phyloP scores from a whole-genome alignment of 2,888 invertebrate species.

The Mellilla xanthometata region DNA sequence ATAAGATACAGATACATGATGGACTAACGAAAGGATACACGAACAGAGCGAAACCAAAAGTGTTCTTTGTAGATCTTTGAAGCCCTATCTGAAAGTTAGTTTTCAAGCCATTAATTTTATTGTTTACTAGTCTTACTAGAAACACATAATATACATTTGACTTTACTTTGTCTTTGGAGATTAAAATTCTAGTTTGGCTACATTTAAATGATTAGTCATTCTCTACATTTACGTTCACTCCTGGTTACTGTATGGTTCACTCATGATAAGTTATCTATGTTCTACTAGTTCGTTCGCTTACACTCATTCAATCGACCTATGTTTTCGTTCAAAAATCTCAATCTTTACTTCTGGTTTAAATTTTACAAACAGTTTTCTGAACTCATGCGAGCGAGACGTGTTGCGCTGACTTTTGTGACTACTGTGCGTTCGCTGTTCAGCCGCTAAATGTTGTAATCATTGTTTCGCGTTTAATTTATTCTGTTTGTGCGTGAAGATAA shows the following conservation, averaged over 20 bases:
- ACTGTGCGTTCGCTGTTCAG: constrained; percentile 75
- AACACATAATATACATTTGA: no score
- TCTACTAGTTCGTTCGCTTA: constrained; percentile 4
- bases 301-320: constrained; percentile 5
- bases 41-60: no score
- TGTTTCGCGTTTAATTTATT: constrained; percentile 33
- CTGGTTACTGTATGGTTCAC: background rate
- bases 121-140: no score
- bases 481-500: constrained; percentile 35
- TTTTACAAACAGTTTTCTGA: constrained; percentile 40
- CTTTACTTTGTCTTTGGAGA: no score
- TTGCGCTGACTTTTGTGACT: constrained; percentile 60
- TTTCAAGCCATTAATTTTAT: no score
- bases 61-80: no score
- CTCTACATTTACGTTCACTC: background rate
- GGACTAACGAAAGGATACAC: no score
- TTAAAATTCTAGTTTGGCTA: background rate
- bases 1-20: no score
- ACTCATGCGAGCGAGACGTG: constrained; percentile 68
- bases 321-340: constrained; percentile 3
- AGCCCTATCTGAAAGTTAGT: no score
- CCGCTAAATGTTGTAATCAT: constrained; percentile 36
- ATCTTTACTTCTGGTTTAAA: no score
- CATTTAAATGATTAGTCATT: background rate
- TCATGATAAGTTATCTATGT: background rate